Conservation (phyloP, 2,797 vertebrate genomes). For the Balearica regulorum region DNA sequence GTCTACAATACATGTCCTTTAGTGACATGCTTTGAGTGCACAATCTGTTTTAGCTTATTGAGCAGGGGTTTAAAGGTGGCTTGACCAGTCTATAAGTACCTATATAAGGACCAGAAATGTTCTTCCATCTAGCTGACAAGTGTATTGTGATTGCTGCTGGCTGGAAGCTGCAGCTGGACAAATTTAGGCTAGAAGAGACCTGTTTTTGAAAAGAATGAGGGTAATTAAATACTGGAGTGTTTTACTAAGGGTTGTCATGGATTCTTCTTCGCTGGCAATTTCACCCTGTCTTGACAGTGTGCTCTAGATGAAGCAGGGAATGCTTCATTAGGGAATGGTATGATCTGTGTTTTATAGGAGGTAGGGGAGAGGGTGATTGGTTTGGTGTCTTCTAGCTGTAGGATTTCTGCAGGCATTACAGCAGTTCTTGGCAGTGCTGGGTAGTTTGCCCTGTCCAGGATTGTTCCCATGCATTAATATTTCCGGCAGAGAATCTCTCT, state of each 20-base stretch:
- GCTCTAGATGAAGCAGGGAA: not conserved
- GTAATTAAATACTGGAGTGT: not conserved
- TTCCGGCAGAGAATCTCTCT: constrained; percentile 36
- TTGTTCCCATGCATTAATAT: not conserved
- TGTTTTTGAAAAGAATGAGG: not conserved
- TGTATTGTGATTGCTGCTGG: not conserved
- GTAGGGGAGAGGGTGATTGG: not conserved
- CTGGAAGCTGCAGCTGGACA: not conserved
- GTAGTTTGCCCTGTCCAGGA: not conserved
- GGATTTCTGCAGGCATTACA: not conserved
- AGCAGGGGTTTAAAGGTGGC: constrained; percentile 7
- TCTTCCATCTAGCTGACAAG: not conserved
- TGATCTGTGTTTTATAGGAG: not conserved
- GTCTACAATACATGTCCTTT: constrained; percentile 10
- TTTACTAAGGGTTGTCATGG: not conserved
- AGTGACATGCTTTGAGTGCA: not conserved
- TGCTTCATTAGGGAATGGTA: not conserved
- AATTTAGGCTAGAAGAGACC: not conserved
- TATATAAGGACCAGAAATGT: not conserved
- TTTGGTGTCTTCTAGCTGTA: not conserved
- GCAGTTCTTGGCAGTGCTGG: not conserved
- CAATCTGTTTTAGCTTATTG: not conserved
- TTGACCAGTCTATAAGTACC: constrained; percentile 4
- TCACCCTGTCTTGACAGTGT: not conserved
- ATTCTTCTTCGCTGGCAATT: not conserved